Evolutionary conservation across 2,797 vertebrate genomes (phyloP), one percentile per base, ranked within the genome.

Genomic region (Myiothlypis coronata): DNA sequence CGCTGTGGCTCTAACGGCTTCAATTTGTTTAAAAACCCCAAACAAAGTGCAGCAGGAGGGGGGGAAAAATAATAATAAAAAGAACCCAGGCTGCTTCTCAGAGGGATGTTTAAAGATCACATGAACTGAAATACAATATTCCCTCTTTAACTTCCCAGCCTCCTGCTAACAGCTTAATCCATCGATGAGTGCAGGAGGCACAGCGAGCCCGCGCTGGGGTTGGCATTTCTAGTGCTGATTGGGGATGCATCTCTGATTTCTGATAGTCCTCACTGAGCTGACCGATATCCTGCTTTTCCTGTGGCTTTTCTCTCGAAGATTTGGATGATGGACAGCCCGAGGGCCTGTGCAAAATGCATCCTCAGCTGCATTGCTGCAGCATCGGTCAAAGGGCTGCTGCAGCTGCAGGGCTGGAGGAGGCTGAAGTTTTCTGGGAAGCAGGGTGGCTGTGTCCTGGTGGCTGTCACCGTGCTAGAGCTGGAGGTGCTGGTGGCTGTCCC

Each of bases 131-230:
- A 96, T 89, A 70, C 77, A 92, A 26, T 96, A 92, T 96, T 96
- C n/a, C 19, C 57, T 88, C 83, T 83, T 89, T 89, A 92, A 87
- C 83, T 90, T 93, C 91, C 72, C 86, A 91, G 93, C 77, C 76
- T 93, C 77, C 90, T 91, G 80, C 87, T 94, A 92, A 82, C 90
- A 84, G 91, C 87, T 92, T 92, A 85, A 93, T 95, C 93, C 75
- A 61, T 46, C 28, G 80, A 57, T 52, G 82, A 81, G 75, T 4
- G 56, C 74, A 47, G 76, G 69, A 89, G 78, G 83, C 74, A 47
- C 74, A 43, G 77, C 0, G 18, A 86, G 67, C 68, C 59, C 3
- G 47, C 0, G 1, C 34, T 79, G 83, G 80, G 34, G 34, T 70
- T 55, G 53, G 67, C 79, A 32, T 69, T 79, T 79, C 52, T 52